These are phyloP conservation scores for Bambusicola thoracicus DNA, from an alignment of 2,113 vertebrate species.

Conservation along the genomic window DNA sequence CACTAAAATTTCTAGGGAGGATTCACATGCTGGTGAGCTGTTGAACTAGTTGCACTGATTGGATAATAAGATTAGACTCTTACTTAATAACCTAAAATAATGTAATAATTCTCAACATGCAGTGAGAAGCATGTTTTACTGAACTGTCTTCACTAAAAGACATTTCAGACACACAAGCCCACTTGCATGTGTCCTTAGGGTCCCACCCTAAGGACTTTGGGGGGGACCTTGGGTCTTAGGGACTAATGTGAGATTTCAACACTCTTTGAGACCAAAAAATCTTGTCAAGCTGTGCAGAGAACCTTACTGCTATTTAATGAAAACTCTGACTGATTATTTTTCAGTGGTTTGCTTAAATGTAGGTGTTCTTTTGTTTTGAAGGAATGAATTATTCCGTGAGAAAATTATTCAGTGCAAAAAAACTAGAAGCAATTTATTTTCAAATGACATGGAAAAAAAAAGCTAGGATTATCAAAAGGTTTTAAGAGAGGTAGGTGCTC, in stretches of 20 bases:
- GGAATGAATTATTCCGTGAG: not conserved
- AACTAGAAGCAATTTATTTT: not conserved
- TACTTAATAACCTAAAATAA: not conserved
- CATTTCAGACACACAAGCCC: not conserved
- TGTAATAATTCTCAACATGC: not conserved
- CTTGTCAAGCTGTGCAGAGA: not conserved
- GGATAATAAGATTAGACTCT: not conserved
- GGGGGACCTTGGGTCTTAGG: accelerated
- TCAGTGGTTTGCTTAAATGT: not conserved
- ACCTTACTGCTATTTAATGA: not conserved
- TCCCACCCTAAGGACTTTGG: too few relatives aligned
- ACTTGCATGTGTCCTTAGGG: not conserved
- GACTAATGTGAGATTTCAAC: not conserved
- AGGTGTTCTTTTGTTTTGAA: not conserved
- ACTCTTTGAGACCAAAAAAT: not conserved
- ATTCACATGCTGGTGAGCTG: not conserved
- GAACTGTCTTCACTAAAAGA: not conserved
- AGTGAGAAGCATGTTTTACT: not conserved
- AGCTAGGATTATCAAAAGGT: not conserved
- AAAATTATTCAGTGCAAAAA: not conserved
- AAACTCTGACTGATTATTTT: not conserved
- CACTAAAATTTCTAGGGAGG: not conserved
- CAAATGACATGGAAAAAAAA: not conserved
- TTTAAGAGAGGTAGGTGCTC: not conserved
- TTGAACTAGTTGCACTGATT: not conserved